Conservation (phyloP, 2,888 invertebrate genomes). For the Aleiodes testaceus region DNA sequence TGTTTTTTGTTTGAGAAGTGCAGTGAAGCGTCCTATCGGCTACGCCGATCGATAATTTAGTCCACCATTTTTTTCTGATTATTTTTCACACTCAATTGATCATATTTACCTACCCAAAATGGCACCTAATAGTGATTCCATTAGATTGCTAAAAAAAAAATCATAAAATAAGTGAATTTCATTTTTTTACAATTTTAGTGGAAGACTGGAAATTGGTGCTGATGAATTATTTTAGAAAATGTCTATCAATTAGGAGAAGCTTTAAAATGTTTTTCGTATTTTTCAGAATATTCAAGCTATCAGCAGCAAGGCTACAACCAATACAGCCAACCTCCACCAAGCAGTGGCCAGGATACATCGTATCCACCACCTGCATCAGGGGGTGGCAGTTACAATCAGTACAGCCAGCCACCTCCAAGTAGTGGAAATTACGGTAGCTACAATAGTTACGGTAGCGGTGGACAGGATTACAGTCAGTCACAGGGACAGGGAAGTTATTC, state of each 20-base stretch:
- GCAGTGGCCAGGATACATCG: constrained; percentile 66
- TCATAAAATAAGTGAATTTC: too few relatives aligned
- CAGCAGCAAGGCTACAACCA: constrained; percentile 68
- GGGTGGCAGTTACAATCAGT: constrained; percentile 65
- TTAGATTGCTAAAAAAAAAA: too few relatives aligned
- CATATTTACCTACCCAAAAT: constrained; percentile 18
- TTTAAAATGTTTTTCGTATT: constrained; percentile 8
- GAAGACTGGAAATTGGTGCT: too few relatives aligned
- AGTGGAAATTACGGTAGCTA: constrained; percentile 63
- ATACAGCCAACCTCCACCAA: constrained; percentile 68
- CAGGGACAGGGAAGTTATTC: constrained; percentile 63
- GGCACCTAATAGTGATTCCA: background rate
- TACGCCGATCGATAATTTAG: constrained; percentile 38
- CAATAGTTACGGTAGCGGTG: constrained; percentile 59
- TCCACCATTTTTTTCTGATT: constrained; percentile 34
- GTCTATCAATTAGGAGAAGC: too few relatives aligned
- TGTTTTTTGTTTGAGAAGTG: too few relatives aligned
- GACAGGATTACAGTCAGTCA: constrained; percentile 61
- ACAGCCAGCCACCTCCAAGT: constrained; percentile 69
- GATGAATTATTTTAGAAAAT: too few relatives aligned
- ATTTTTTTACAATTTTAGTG: too few relatives aligned
- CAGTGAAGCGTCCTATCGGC: constrained; percentile 8
- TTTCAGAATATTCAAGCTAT: constrained; percentile 68
- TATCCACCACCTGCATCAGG: constrained; percentile 68
- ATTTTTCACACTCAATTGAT: constrained; percentile 24